Percentiles rank a stretch among this genome's conserved stretches.
phyloP scores from a whole-genome alignment of 2,888 invertebrate genomes.

The Hypomecis atomaria region DNA sequence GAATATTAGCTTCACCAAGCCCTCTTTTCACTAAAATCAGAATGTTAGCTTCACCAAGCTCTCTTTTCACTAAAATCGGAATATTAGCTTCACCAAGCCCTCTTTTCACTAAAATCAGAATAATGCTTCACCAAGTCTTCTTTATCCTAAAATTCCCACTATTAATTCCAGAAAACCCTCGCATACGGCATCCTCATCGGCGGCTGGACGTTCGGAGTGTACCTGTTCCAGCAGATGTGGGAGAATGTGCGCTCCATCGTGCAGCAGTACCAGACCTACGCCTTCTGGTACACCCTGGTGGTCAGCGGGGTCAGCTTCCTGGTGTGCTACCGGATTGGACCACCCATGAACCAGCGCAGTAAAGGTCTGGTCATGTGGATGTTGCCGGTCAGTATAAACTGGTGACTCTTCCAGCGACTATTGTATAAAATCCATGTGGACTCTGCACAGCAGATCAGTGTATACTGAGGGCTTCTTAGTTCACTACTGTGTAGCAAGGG shows the following conservation, averaged over 20 bases:
- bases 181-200: slow-evolving; percentile 92
- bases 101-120: too few relatives aligned
- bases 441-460: neutral
- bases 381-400: slow-evolving; percentile 85
- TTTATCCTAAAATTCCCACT: too few relatives aligned
- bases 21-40: too few relatives aligned
- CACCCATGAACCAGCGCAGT: slow-evolving; percentile 92
- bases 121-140: too few relatives aligned
- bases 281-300: slow-evolving; percentile 89
- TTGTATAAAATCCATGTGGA: neutral
- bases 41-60: too few relatives aligned
- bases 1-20: too few relatives aligned
- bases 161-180: slow-evolving; percentile 86
- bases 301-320: slow-evolving; percentile 91
- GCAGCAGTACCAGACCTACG: slow-evolving; percentile 88
- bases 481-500: too few relatives aligned
- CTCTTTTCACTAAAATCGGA: too few relatives aligned
- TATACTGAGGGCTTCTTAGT: too few relatives aligned
- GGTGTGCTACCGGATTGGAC: slow-evolving; percentile 95
- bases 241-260: slow-evolving; percentile 90
- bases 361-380: slow-evolving; percentile 96
- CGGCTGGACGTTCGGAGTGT: slow-evolving; percentile 92
- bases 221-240: slow-evolving; percentile 90
- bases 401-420: slow-evolving; percentile 77
- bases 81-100: too few relatives aligned